Conservation (phyloP, 1,140 invertebrate genomes). For the Epicauta chinensis region DNA sequence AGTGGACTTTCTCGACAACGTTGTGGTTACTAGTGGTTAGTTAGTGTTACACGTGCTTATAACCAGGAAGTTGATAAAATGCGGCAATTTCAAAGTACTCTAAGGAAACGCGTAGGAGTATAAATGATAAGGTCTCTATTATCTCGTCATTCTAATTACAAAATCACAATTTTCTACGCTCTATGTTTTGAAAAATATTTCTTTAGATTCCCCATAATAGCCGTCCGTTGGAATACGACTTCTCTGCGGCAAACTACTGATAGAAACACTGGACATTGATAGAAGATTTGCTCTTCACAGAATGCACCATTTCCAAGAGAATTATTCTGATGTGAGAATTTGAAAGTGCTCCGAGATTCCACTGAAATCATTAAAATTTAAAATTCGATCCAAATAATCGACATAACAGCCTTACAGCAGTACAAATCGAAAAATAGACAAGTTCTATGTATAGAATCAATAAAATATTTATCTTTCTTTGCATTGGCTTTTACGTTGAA, state of each 20-base stretch:
- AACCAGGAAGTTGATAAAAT: too few relatives aligned
- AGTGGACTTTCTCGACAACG: too few relatives aligned
- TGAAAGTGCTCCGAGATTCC: constrained; percentile 52
- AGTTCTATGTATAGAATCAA: constrained; percentile 56
- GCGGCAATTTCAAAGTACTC: too few relatives aligned
- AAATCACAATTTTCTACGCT: too few relatives aligned
- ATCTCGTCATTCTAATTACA: too few relatives aligned
- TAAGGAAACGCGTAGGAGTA: too few relatives aligned
- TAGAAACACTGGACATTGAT: constrained; percentile 56
- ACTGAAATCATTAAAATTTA: constrained; percentile 44
- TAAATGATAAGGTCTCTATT: too few relatives aligned
- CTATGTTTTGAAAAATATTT: constrained; percentile 41
- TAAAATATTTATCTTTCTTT: constrained; percentile 44
- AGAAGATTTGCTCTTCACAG: constrained; percentile 53
- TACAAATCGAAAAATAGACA: constrained; percentile 53
- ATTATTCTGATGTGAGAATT: constrained; percentile 42
- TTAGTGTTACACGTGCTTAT: too few relatives aligned
- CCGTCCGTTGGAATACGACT: constrained; percentile 53
- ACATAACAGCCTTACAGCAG: constrained; percentile 51
- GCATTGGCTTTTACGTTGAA: constrained; percentile 50
- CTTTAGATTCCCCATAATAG: constrained; percentile 55
- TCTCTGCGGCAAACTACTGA: constrained; percentile 51
- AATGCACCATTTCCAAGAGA: constrained; percentile 42
- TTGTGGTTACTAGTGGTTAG: too few relatives aligned
- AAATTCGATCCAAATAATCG: background rate